Evolutionary conservation across 2,113 vertebrate species (phyloP), one percentile per base, ranked within the genome.

Genomic region (Dasyurus viverrinus): DNA sequence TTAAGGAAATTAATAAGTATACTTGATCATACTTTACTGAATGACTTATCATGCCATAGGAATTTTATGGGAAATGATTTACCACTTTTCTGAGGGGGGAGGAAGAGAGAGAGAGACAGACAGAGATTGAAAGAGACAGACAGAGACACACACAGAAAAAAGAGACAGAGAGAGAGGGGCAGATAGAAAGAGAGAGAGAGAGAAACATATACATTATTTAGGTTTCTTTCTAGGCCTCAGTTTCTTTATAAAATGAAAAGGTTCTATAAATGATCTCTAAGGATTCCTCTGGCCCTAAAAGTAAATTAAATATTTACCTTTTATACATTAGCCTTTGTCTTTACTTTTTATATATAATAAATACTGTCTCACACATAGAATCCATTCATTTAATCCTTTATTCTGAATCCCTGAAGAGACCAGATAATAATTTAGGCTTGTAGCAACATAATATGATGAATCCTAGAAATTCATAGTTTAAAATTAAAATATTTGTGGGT

Each of bases 331-430:
- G 50, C 68, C 90, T 47, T n/a, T 26, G 10, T 50, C 96, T 94
- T 96, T 91, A 89, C 7, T 50, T 92, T 0, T 57, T 90, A 23
- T 54, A 55, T 93, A 12, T 92, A 54, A 90, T 93, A 93, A 48
- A 52, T 95, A 14, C 12, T 91, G 16, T 92, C 96, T 95, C 9
- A 55, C 4, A n/a, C 36, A 60, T 89, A 90, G 46, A 5, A 7
- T 84, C 11, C 36, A 84, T 46, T 90, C 54, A 92, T 26, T 89
- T 46, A 42, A 50, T 90, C 68, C 53, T 25, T 53, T 93, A 95
- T 93, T 90, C 89, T 94, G 8, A 27, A 89, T 93, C 95, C 93
- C 68, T 60, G 89, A 95, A 96, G 52, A 91, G 48, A 94, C 12
- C 9, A 53, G 16, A 89, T 11, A n/a, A 0, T 84, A 9, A 19